Conservation (phyloP, 2,888 invertebrate genomes). For the Pachymerium ferrugineum region DNA sequence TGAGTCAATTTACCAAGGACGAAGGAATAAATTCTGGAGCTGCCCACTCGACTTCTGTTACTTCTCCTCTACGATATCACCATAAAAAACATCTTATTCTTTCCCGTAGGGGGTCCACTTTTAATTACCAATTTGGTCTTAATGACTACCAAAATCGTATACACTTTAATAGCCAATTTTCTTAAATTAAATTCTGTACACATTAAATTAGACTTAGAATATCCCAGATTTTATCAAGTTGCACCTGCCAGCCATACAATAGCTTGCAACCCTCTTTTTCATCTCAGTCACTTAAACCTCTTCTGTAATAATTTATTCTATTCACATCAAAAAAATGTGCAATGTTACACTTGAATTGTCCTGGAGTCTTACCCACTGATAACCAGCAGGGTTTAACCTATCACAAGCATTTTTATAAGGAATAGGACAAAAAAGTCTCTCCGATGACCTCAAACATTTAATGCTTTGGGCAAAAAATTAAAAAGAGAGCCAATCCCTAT, state of each 20-base stretch:
- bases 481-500: background rate
- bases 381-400: slow-evolving; percentile 3
- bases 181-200: background rate
- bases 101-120: background rate
- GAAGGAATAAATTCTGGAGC: background rate
- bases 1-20: background rate
- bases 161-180: background rate
- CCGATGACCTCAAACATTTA: background rate
- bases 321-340: background rate
- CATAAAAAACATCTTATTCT: background rate
- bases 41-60: slow-evolving; percentile 13
- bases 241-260: background rate
- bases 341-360: background rate
- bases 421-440: background rate
- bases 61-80: background rate
- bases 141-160: background rate
- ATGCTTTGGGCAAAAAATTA: background rate
- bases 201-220: background rate
- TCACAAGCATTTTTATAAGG: background rate
- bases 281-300: background rate
- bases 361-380: background rate
- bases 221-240: background rate
- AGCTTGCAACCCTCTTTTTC: background rate
- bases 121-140: background rate
- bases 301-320: background rate